Evolutionary conservation across 2,797 vertebrate genomes (phyloP).

Genomic region (Trachops cirrhosus): DNA sequence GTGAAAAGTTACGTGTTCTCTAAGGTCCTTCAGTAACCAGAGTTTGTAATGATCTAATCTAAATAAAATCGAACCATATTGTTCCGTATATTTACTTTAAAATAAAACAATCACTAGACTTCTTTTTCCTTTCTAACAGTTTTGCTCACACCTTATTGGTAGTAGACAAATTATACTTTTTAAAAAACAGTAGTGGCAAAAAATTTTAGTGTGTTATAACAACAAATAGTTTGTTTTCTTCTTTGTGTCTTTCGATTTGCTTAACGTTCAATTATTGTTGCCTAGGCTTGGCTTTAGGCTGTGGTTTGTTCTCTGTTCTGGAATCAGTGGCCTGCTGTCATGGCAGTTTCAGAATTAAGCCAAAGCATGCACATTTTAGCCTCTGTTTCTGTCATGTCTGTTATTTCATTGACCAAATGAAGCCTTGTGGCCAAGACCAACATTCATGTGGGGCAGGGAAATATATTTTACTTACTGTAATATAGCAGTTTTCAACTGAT

Average conservation of each 20-base stretch:
- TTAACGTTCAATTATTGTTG: too few relatives aligned
- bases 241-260: too few relatives aligned
- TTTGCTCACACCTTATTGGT: background rate
- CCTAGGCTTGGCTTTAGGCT: too few relatives aligned
- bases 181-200: background rate
- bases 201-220: too few relatives aligned
- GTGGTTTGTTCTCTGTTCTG: too few relatives aligned
- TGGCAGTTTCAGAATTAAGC: background rate
- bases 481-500: too few relatives aligned
- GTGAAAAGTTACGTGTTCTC: background rate
- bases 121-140: background rate
- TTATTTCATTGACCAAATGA: background rate
- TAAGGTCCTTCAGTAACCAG: background rate
- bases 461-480: background rate
- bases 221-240: too few relatives aligned
- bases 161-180: background rate
- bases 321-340: too few relatives aligned
- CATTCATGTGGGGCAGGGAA: background rate
- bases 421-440: background rate
- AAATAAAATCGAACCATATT: background rate
- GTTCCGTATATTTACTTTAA: background rate
- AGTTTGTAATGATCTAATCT: background rate
- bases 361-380: background rate
- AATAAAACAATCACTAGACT: background rate
- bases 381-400: background rate